Evolutionary conservation across 2,888 invertebrate species (phyloP), one percentile per base, ranked within the genome.

Genomic region (Dryomyza anilis): DNA sequence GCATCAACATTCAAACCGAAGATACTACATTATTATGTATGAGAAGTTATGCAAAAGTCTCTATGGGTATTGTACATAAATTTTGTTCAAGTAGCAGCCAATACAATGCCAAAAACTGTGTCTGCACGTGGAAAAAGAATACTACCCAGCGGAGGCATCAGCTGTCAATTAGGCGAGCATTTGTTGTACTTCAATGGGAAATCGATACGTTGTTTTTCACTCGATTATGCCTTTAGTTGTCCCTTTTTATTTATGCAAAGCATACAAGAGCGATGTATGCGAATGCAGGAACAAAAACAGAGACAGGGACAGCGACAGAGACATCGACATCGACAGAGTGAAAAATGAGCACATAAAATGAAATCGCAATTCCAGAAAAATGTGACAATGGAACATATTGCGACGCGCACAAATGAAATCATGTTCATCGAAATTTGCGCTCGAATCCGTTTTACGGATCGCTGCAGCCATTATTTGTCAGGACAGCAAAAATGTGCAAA

Each of bases 131-230:
- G 27, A 39, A 36, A 36, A n/a, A n/a, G n/a, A n/a, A n/a, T n/a
- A n/a, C n/a, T 36, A 21, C 5, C 43, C 43, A n/a, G 23, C 29
- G 53, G 53, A 61, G 43, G 39, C 61, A 61, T 53, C 53, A 53
- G 52, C 61, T 61, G 61, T 53, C 61, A 61, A 61, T 61, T 61
- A 61, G 43, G 25, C 61, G 33, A 29, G 52, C 27, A 53, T 61
- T 39, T 61, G 48, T 52, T n/a, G 23, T 21, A n/a, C 23, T 45
- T 30, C n/a, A 30, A 29, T 27, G 21, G 52, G 21, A 29, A 61
- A 61, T 53, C 61, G 52, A 43, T 61, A 52, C 23, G 19, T 16
- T 16, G 23, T 27, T 33, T 36, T 16, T 33, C 48, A 21, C n/a
- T 6, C 7, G 19, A 16, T 36, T 36, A 21, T 46, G 27, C 27